A percentile compares a stretch with the other conserved stretches of the same genome.
These are phyloP conservation scores for Struthidea cinerea DNA, from an alignment of 2,113 vertebrate species.

Conservation along the genomic window DNA sequence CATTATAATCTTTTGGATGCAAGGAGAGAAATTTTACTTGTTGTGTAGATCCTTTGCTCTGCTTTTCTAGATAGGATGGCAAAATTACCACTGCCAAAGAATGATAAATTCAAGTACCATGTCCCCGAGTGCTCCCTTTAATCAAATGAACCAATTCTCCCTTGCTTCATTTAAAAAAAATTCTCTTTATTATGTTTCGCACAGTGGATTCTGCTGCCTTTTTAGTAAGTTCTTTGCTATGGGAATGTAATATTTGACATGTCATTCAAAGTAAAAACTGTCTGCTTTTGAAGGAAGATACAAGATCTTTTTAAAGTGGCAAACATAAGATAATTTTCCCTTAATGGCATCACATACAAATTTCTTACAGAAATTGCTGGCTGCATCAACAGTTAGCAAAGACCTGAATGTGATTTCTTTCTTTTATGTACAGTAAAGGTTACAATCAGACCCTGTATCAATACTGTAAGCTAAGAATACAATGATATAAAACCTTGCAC, in stretches of 20 bases:
- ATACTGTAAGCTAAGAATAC: background rate
- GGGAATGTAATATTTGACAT: background rate
- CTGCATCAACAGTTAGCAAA: background rate
- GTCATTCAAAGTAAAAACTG: background rate
- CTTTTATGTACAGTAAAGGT: background rate
- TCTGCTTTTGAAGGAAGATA: background rate
- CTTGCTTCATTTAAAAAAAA: background rate
- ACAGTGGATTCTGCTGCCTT: background rate
- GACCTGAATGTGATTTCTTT: background rate
- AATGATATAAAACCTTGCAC: background rate
- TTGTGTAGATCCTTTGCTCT: background rate
- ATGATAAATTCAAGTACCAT: background rate
- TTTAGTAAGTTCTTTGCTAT: background rate
- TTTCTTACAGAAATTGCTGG: background rate
- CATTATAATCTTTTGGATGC: background rate
- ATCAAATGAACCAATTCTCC: background rate
- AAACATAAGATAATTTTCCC: background rate
- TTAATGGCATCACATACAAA: background rate
- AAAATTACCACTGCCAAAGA: background rate
- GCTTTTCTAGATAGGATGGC: background rate
- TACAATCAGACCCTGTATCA: background rate
- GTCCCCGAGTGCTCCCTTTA: background rate
- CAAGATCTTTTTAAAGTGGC: background rate
- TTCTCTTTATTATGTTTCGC: background rate
- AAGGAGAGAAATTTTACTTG: background rate